A percentile compares a stretch with the other conserved stretches of the same genome.
Evolutionary conservation across 2,113 vertebrate species (phyloP).

Genomic region (Takifugu bimaculatus): DNA sequence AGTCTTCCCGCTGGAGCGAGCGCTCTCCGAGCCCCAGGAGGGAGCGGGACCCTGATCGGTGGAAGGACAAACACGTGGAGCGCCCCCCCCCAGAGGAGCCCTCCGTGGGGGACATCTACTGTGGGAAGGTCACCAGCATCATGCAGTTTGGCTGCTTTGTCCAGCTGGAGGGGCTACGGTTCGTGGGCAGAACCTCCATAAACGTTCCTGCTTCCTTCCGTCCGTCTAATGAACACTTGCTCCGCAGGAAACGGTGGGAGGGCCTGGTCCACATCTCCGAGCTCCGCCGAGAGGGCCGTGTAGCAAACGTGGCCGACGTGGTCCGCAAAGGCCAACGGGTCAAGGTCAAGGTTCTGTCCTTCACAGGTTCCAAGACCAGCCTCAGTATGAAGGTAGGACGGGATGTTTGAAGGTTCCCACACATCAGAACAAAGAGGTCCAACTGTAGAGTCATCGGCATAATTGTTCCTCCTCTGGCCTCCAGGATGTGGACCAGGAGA

Average conservation of each 20-base stretch:
- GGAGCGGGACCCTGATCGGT: constrained; percentile 68
- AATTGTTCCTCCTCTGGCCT: too few species aligned
- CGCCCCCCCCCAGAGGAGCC: constrained; percentile 93
- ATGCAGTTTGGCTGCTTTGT: constrained; percentile 99
- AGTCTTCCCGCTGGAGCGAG: constrained; percentile 71
- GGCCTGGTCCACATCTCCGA: constrained; percentile 97
- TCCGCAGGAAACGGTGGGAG: constrained; percentile 92
- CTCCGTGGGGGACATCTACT: constrained; percentile 93
- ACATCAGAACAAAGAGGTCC: too few species aligned
- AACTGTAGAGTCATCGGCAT: too few species aligned
- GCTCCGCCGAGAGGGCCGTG: constrained; percentile 89
- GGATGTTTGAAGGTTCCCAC: too few species aligned
- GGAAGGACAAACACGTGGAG: constrained; percentile 94
- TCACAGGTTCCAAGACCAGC: constrained; percentile 98
- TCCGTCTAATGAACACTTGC: too few species aligned
- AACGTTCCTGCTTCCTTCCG: too few species aligned
- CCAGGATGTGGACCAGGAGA: constrained; percentile 98
- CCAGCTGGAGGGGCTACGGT: constrained; percentile 95
- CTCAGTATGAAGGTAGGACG: constrained; percentile 94
- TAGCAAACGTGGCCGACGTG: constrained; percentile 95
- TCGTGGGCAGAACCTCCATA: constrained; percentile 6
- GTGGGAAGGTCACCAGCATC: constrained; percentile 96
- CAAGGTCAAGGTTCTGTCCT: constrained; percentile 95
- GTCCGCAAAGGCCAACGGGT: constrained; percentile 98
- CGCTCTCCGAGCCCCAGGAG: constrained; percentile 28